A percentile compares a stretch with the other conserved stretches of the same genome.
phyloP scores from a whole-genome alignment of 2,797 vertebrate genomes.

The Morelia viridis region DNA sequence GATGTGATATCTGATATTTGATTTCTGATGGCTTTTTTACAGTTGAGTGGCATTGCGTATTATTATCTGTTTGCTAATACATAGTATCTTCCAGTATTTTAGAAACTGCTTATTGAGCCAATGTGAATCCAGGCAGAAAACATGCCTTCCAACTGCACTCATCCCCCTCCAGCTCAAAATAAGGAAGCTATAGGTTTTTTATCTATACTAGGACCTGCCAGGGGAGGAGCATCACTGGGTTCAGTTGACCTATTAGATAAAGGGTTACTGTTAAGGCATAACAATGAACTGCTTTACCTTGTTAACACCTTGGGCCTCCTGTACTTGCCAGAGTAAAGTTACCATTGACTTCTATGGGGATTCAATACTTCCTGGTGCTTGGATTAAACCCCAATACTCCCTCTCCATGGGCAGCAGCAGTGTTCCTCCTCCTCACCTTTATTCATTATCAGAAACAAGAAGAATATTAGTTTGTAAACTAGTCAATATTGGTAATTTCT shows the following conservation, averaged over 20 bases:
- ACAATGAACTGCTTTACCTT: neutral
- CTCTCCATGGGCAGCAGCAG: neutral
- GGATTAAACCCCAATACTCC: neutral
- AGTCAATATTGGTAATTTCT: neutral
- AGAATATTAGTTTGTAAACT: neutral
- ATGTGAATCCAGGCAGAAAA: neutral
- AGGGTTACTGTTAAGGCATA: neutral
- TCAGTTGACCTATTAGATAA: neutral
- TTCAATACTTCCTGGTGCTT: neutral
- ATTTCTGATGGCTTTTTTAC: slow-evolving; percentile 1
- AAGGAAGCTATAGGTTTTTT: neutral
- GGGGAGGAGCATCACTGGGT: too few relatives aligned
- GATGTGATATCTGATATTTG: neutral
- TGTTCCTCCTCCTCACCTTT: neutral
- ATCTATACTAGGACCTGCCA: neutral
- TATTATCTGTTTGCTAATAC: neutral
- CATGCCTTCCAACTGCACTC: neutral
- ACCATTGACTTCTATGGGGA: neutral
- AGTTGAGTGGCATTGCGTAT: neutral
- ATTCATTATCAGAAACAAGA: neutral
- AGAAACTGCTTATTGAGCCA: neutral
- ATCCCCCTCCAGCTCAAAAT: neutral
- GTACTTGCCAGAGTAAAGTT: neutral
- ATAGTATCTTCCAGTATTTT: neutral
- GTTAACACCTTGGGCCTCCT: neutral